These are phyloP conservation scores for Lordiphosa stackelbergi DNA, from an alignment of 1,140 invertebrate species.

Conservation along the genomic window DNA sequence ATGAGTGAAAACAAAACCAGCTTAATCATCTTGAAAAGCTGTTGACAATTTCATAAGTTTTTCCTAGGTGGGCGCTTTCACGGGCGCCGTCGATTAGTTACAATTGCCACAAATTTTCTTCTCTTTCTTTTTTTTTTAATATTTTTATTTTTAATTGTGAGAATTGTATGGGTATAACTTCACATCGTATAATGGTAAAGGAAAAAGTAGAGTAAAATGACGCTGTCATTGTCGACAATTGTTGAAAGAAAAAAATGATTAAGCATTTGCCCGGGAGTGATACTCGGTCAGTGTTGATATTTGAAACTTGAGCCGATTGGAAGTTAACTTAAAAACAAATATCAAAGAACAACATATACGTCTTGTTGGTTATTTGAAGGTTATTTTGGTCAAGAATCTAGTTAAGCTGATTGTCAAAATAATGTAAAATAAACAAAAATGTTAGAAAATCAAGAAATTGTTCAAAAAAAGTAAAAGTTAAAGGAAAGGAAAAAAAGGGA, in stretches of 20 bases:
- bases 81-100: slow-evolving; percentile 72
- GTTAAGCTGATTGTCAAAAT: too few species aligned
- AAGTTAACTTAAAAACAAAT: too few species aligned
- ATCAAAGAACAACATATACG: too few species aligned
- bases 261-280: slow-evolving; percentile 20
- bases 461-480: too few species aligned
- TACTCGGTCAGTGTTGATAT: neutral
- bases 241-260: slow-evolving; percentile 51
- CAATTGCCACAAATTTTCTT: slow-evolving; percentile 70
- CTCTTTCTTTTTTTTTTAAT: slow-evolving; percentile 33
- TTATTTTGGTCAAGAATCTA: too few species aligned
- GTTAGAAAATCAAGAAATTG: too few species aligned
- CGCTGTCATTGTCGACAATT: slow-evolving; percentile 70
- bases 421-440: too few species aligned
- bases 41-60: slow-evolving; percentile 73
- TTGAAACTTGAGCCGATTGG: neutral
- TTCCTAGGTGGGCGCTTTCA: slow-evolving; percentile 64
- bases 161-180: slow-evolving; percentile 45
- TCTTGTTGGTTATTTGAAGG: too few species aligned
- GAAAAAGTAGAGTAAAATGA: slow-evolving; percentile 40
- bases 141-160: slow-evolving; percentile 66
- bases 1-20: slow-evolving; percentile 30
- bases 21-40: slow-evolving; percentile 69
- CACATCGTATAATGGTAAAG: slow-evolving; percentile 40
- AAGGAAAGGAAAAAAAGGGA: too few species aligned